These are phyloP conservation scores for Leptinotarsa haldemani DNA, from an alignment of 2,888 invertebrate species.

Conservation along the genomic window DNA sequence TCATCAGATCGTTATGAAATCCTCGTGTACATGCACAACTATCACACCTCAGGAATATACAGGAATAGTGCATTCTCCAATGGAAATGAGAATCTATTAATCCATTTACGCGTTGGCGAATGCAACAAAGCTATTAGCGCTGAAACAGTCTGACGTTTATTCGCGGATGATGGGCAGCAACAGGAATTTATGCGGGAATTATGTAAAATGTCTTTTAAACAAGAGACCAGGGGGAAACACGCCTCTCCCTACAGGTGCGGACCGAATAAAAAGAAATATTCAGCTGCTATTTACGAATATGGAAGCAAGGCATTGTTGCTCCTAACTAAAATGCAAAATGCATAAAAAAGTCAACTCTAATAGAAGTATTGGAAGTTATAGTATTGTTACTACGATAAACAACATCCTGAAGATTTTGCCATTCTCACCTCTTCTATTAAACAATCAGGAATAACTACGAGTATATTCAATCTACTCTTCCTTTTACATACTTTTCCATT, in stretches of 20 bases:
- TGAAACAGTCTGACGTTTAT: constrained; percentile 38
- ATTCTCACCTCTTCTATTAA: too few relatives aligned
- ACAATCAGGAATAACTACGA: too few relatives aligned
- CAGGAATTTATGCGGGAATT: constrained; percentile 41
- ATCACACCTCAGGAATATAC: not conserved
- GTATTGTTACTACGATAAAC: too few relatives aligned
- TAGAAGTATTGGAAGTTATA: too few relatives aligned
- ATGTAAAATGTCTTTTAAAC: constrained; percentile 40
- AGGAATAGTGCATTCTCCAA: constrained; percentile 18
- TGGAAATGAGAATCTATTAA: constrained; percentile 30
- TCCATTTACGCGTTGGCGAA: constrained; percentile 35
- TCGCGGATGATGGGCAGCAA: constrained; percentile 38
- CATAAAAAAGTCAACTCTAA: too few relatives aligned
- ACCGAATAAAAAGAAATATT: not conserved
- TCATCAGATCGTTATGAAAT: not conserved
- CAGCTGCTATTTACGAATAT: not conserved
- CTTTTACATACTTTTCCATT: too few relatives aligned
- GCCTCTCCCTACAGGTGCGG: constrained; percentile 30
- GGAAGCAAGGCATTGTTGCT: too few relatives aligned
- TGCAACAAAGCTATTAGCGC: constrained; percentile 33
- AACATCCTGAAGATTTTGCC: too few relatives aligned
- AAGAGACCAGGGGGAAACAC: constrained; percentile 32
- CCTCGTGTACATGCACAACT: not conserved
- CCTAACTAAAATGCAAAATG: too few relatives aligned
- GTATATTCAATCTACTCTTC: too few relatives aligned